Base-by-base conservation (phyloP, 1,140 invertebrate species). In the Ceratitis capitata region DNA sequence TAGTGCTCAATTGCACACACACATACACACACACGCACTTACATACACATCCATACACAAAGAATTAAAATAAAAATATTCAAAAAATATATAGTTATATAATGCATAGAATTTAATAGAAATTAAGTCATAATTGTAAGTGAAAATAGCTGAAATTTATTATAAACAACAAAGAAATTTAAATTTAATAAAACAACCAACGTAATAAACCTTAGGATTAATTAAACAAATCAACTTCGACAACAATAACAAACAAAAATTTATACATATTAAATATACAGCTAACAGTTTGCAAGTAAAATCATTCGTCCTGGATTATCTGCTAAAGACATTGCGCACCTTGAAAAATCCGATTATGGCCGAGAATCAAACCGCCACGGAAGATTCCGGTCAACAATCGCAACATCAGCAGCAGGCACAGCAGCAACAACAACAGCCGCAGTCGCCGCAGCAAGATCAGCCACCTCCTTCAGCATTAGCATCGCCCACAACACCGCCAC, bases 301-400 rank as follows among this genome's bases (percentile, higher is more conserved):
- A 86, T 85, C 85, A 87, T 88, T 89, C 88, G 91, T 86, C 87
- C 90, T 91, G 90, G 90, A 91, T 91, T 91, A 91, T 91, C 89
- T 91, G 90, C 89, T 91, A 86, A 91, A 91, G 86, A 91, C 90
- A 88, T 91, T 91, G 84, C 90, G 90, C 53, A 91, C 90, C 86
- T 88, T 91, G 86, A 91, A 91, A 89, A 90, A 88, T 85, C 88
- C 90, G 90, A 91, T 91, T 91, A 91, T 91, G 90, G 90, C 90
- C 89, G 90, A 91, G 90, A 91, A 91, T 90, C 90, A 91, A 90
- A 91, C 88, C 85, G 90, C 90, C 85, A 90, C 89, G 86, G 90
- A 91, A 89, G 90, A 91, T 89, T 91, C 90, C 87, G 89, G 89
- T 88, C 90, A 91, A 74, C 89, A 89, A 89, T 87, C 89, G 51